Evolutionary conservation across 1,140 invertebrate species (phyloP).

Genomic region (Semibalanus balanoides): DNA sequence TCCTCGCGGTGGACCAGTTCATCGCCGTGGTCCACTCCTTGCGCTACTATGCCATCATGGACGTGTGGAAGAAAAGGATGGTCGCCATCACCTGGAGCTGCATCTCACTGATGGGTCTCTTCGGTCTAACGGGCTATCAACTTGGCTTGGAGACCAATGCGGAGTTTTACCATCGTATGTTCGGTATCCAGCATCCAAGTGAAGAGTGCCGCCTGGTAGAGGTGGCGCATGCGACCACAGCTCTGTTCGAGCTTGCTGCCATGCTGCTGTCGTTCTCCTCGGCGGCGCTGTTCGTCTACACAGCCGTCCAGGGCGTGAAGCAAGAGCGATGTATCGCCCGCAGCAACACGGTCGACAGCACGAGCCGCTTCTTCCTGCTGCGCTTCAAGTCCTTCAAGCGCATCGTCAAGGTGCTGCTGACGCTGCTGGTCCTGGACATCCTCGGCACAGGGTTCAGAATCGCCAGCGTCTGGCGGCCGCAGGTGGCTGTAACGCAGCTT

Average conservation of each 20-base stretch:
- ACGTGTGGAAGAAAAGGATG: neutral
- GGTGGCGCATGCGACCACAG: too few species aligned
- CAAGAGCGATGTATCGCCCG: neutral
- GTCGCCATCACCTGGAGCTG: neutral
- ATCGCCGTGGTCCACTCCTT: neutral
- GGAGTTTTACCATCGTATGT: conserved; percentile 23
- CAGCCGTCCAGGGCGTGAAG: neutral
- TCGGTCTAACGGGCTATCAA: neutral
- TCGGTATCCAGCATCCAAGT: neutral
- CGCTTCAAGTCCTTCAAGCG: neutral
- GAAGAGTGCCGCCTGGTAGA: too few species aligned
- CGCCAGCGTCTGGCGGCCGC: neutral
- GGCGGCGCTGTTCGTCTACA: neutral
- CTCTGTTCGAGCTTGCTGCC: neutral
- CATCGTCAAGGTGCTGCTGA: neutral
- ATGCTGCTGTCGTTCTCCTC: neutral
- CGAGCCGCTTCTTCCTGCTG: neutral
- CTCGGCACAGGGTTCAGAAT: neutral
- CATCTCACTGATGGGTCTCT: neutral
- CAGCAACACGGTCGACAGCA: neutral
- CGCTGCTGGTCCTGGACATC: neutral
- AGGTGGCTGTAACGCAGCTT: neutral
- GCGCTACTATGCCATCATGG: neutral
- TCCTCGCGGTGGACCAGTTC: neutral
- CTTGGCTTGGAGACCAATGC: conserved; percentile 37